Conservation (phyloP, 2,113 vertebrate species). For the Mustelus asterias region DNA sequence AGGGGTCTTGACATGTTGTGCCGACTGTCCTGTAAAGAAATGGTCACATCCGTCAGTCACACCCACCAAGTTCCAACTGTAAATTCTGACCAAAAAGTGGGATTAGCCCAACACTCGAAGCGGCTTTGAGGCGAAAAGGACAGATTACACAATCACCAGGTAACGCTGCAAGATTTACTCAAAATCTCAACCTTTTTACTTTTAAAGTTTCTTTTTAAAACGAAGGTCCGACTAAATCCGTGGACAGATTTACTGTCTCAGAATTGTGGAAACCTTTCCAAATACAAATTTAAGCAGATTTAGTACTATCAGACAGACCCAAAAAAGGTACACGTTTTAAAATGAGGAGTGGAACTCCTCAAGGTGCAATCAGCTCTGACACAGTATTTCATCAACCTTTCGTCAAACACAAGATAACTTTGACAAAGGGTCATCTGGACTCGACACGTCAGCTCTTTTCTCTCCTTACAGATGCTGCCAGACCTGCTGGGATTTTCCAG, state of each 20-base stretch:
- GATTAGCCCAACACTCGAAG: not conserved
- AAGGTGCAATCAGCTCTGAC: too few relatives aligned
- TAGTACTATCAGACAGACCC: too few relatives aligned
- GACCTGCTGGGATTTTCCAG: too few relatives aligned
- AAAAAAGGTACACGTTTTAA: not conserved
- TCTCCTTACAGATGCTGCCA: too few relatives aligned
- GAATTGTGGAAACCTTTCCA: not conserved
- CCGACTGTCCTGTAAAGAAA: constrained; percentile 76
- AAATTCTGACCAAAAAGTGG: not conserved
- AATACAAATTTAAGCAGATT: not conserved
- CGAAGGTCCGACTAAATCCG: not conserved
- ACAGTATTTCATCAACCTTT: not conserved
- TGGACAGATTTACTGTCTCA: too few relatives aligned
- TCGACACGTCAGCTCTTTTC: too few relatives aligned
- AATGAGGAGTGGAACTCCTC: not conserved
- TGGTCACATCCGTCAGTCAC: constrained; percentile 19
- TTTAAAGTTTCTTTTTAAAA: not conserved
- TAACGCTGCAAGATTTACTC: not conserved
- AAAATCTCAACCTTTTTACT: not conserved
- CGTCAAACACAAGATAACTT: not conserved
- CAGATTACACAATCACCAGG: not conserved
- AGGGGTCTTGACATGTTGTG: constrained; percentile 98
- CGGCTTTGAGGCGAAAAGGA: not conserved
- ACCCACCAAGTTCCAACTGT: not conserved
- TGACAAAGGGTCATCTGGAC: too few relatives aligned